A percentile compares a stretch with the other conserved stretches of the same genome.
Evolutionary conservation across 2,113 vertebrate species (phyloP).

Genomic region (Pseudorasbora parva): DNA sequence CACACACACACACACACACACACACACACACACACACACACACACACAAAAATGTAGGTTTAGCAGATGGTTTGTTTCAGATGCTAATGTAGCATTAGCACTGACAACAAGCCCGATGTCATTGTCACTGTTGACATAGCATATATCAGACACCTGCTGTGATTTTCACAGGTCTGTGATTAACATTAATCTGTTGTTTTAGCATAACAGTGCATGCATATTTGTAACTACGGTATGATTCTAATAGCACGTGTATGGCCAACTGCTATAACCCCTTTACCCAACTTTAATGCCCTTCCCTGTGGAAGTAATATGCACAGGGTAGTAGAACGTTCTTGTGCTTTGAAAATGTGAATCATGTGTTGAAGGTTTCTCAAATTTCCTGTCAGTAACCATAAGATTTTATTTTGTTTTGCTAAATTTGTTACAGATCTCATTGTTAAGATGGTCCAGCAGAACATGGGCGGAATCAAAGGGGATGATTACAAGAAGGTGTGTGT

Average conservation of each 20-base stretch:
- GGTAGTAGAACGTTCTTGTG: too few relatives aligned
- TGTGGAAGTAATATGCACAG: too few relatives aligned
- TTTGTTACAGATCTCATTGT: slow-evolving; percentile 72
- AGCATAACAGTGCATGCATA: neutral
- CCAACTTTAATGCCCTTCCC: neutral
- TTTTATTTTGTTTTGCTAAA: neutral
- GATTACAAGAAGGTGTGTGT: slow-evolving; percentile 75
- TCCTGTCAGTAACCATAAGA: too few relatives aligned
- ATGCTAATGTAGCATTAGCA: slow-evolving; percentile 2
- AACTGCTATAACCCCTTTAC: neutral
- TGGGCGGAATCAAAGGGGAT: slow-evolving; percentile 74
- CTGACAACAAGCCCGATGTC: neutral
- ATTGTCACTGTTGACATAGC: neutral
- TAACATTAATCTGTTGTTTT: neutral
- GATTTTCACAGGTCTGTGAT: neutral
- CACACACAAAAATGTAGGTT: neutral
- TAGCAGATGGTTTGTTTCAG: slow-evolving; percentile 19
- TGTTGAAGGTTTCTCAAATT: too few relatives aligned
- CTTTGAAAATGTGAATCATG: too few relatives aligned
- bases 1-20: too few relatives aligned
- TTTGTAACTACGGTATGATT: neutral
- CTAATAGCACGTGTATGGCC: neutral
- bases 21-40: too few relatives aligned
- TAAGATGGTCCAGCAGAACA: slow-evolving; percentile 73
- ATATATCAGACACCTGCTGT: neutral